Evolutionary conservation across 2,888 invertebrate genomes (phyloP).

Genomic region (Lithophane leautieri): DNA sequence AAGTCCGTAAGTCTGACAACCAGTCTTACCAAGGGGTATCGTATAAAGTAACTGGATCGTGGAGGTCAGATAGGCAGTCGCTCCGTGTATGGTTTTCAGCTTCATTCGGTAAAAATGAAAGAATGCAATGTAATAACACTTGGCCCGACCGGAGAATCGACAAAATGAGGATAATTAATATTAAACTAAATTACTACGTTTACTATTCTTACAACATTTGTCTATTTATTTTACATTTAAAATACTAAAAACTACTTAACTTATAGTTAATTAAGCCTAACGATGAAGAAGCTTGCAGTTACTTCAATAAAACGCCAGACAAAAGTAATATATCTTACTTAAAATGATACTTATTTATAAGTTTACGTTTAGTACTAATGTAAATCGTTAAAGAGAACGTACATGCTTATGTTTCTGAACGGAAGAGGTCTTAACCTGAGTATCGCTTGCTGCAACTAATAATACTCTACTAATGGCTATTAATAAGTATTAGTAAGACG

Average conservation of each 20-base stretch:
- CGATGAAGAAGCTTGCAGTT: constrained; percentile 3
- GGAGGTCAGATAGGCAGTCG: too few relatives aligned
- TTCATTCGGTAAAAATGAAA: too few relatives aligned
- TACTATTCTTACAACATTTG: not conserved
- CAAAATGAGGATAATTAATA: not conserved
- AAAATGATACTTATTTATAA: constrained; percentile 37
- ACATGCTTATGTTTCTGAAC: constrained; percentile 47
- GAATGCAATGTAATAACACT: too few relatives aligned
- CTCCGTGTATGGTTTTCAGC: too few relatives aligned
- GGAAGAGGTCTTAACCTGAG: constrained; percentile 41
- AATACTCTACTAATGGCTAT: constrained; percentile 25
- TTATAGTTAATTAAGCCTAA: not conserved
- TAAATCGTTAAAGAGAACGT: constrained; percentile 31
- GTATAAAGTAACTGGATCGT: too few relatives aligned
- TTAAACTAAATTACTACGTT: not conserved
- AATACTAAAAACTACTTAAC: not conserved
- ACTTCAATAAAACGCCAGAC: not conserved
- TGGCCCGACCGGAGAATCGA: too few relatives aligned
- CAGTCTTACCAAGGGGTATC: too few relatives aligned
- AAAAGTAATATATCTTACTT: constrained; percentile 22
- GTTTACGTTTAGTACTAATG: constrained; percentile 43
- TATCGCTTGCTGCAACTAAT: constrained; percentile 34
- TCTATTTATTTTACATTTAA: not conserved
- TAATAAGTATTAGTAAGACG: constrained; percentile 43
- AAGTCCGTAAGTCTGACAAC: too few relatives aligned